Base-by-base conservation (phyloP, 2,797 vertebrate genomes). In the Danio kyathit region DNA sequence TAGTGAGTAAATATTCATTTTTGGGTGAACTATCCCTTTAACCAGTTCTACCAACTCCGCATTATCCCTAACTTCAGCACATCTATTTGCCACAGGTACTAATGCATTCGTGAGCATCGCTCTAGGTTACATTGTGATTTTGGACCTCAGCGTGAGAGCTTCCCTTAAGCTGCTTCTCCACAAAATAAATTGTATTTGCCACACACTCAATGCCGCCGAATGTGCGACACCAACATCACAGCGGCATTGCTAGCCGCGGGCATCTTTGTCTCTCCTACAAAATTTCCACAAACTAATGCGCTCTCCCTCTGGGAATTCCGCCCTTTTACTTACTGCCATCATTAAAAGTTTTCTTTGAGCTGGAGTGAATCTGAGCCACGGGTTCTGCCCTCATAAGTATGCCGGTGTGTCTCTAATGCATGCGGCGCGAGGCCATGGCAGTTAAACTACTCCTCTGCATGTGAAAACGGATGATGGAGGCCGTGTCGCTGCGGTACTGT, bases 301-400 rank as follows among this genome's bases (percentile, higher is more conserved):
- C 70, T 52, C n/a, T 46, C 16, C 59, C 66, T 82, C 73, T 0
- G 13, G 38, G 74, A 74, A 75, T 70, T 74, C 56, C 56, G 77
- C 57, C 64, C 82, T 87, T 83, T 80, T 82, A 86, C 83, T 88
- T 86, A 83, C 72, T 85, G 81, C n/a, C 61, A 86, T 88, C 85
- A 86, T 86, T 86, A 88, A 88, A 88, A 88, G 84, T 88, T 87
- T 84, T 82, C 81, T 86, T 78, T 86, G 79, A 82, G 81, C 75
- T 83, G 17, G 57, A 85, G 81, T 84, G 84, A 80, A 76, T 78
- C 82, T 43, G 54, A 74, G 76, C 43, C 84, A 70, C 48, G 74
- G 74, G 76, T 75, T 74, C 49, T 51, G 76, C 29, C 69, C 83
- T 88, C 76, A 85, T 86, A 88, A 88, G 80, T 88, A 83, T 86